These are phyloP conservation scores for Hozukius guyotensis DNA, from an alignment of 2,797 vertebrate species.

Conservation along the genomic window DNA sequence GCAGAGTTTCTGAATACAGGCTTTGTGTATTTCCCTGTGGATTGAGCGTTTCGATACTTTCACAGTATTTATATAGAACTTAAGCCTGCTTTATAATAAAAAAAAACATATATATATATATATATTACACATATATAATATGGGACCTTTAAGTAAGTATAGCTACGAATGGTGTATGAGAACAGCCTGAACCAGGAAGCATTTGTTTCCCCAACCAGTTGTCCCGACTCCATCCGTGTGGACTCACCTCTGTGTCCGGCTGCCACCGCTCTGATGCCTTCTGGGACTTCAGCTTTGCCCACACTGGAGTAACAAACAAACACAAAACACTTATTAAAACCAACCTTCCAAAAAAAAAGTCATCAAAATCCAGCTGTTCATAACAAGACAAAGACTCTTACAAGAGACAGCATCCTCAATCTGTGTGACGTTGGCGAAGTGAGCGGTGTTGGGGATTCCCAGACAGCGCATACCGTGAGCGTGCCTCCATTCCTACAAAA, in stretches of 20 bases:
- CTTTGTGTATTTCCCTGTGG: no score
- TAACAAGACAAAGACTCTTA: conserved; percentile 76
- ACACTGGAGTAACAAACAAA: conserved; percentile 82
- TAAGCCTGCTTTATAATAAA: no score
- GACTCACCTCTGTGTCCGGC: conserved; percentile 94
- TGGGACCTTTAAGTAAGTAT: no score
- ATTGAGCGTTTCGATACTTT: no score
- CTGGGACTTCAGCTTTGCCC: conserved; percentile 97
- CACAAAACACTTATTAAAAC: background rate
- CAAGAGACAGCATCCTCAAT: conserved; percentile 96
- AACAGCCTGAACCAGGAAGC: background rate
- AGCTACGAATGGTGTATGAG: no score
- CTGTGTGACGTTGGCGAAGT: conserved; percentile 98
- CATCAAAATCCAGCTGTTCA: background rate
- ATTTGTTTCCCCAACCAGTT: rapidly evolving
- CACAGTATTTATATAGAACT: no score
- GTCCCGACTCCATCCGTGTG: background rate
- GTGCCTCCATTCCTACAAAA: conserved; percentile 95
- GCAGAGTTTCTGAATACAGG: no score
- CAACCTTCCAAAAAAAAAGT: background rate
- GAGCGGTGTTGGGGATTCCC: conserved; percentile 97
- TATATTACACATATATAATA: no score
- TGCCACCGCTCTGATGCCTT: conserved; percentile 97
- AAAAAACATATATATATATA: no score
- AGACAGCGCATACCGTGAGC: conserved; percentile 97